A percentile compares a stretch with the other conserved stretches of the same genome.
These are phyloP conservation scores for Steinernema hermaphroditum DNA, from an alignment of 2,888 invertebrate species.

Conservation along the genomic window DNA sequence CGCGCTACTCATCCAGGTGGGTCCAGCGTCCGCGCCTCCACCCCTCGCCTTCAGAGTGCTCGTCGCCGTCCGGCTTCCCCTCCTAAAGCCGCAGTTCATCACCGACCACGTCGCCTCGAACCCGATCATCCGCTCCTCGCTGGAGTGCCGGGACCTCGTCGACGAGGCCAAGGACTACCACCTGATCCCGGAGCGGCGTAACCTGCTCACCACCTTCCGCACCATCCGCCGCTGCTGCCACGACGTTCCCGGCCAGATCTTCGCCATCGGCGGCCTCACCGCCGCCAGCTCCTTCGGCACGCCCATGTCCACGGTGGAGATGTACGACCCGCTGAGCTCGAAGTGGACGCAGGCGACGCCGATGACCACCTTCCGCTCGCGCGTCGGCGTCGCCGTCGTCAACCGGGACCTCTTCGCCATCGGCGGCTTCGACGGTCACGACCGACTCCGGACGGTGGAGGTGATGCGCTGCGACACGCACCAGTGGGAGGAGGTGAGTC, in stretches of 20 bases:
- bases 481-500: constrained; percentile 76
- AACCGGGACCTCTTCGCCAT: constrained; percentile 76
- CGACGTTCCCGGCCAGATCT: constrained; percentile 77
- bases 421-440: constrained; percentile 81
- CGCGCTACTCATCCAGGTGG: constrained; percentile 60
- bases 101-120: constrained; percentile 73
- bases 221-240: constrained; percentile 79
- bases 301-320: constrained; percentile 81
- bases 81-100: constrained; percentile 80
- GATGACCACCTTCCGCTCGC: constrained; percentile 81
- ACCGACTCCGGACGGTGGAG: constrained; percentile 81
- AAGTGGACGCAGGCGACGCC: constrained; percentile 78
- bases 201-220: constrained; percentile 75
- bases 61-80: constrained; percentile 78
- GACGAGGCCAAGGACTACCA: constrained; percentile 87
- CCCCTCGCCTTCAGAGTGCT: constrained; percentile 70
- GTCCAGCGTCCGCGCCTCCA: not conserved
- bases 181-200: constrained; percentile 81
- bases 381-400: constrained; percentile 81
- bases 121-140: constrained; percentile 73
- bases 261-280: constrained; percentile 83
- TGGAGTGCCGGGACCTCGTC: constrained; percentile 69
- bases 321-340: constrained; percentile 76
- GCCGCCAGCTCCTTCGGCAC: constrained; percentile 70
- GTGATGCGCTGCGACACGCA: constrained; percentile 78